phyloP scores from a whole-genome alignment of 2,888 invertebrate species.

The Escarpia spicata region DNA sequence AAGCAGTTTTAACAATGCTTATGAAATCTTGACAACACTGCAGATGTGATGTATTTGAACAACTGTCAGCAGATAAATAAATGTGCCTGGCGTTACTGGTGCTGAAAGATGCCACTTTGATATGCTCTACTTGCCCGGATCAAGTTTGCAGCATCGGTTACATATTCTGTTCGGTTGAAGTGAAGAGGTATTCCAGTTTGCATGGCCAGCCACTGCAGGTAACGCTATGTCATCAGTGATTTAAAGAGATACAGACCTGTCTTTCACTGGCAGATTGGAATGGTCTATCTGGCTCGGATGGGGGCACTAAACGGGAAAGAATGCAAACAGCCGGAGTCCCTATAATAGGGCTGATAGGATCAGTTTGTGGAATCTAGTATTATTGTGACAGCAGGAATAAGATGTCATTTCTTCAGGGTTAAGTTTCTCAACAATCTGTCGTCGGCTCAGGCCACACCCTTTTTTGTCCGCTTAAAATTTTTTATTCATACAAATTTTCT shows the following conservation, averaged over 20 bases:
- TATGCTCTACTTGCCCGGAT: background rate
- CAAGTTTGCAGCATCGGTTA: background rate
- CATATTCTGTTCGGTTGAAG: background rate
- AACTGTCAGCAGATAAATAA: no score
- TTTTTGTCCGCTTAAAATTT: background rate
- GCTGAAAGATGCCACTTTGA: conserved; percentile 9
- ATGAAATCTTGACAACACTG: no score
- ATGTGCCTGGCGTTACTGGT: background rate
- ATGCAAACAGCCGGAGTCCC: background rate
- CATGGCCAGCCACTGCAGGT: background rate
- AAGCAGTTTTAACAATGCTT: no score
- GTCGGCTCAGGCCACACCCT: background rate
- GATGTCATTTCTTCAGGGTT: background rate
- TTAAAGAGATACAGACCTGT: background rate
- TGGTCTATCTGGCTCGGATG: background rate
- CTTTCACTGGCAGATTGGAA: background rate
- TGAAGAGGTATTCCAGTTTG: background rate
- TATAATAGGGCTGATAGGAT: background rate
- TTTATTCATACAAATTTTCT: background rate
- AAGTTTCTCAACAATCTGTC: background rate
- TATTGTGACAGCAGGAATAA: background rate
- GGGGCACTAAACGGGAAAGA: background rate
- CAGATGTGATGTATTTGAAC: no score
- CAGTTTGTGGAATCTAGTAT: background rate
- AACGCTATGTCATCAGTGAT: background rate